Base-by-base conservation (phyloP, 2,888 invertebrate species). In the Cerastoderma edule region DNA sequence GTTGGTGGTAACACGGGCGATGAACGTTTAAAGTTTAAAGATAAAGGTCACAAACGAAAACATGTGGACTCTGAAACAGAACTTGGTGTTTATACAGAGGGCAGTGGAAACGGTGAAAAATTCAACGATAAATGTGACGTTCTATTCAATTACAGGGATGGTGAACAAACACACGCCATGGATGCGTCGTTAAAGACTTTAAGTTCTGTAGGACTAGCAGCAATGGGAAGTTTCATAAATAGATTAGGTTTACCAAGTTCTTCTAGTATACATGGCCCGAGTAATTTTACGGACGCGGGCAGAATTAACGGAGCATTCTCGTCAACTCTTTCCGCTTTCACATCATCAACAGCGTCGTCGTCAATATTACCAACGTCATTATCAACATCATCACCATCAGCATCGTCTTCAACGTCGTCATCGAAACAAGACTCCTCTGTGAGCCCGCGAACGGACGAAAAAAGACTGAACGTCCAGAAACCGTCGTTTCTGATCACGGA, bases 401-500 rank as follows among this genome's bases (percentile, higher is more conserved):
- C 60, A 24, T 60, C 60, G 16, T n/a, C 60, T 6, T 24, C 60
- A 60, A 39, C 60, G 16, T n/a, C 60, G 16, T 24, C 60, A 60
- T 60, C 60, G 5, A 39, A 33, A 39, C 4, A n/a, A n/a, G n/a
- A 35, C 8, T 60, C 60, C 2, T 60, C 60, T 39, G 1, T 60
- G 27, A 60, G 60, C 39, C 60, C 60, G n/a, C 22, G 60, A 60
- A 78, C 74, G 50, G 78, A 78, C n/a, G 74, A 72, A 28, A 71
- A 67, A 16, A 79, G 68, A 48, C 28, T 67, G 2, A 66, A 78
- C 44, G 60, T 39, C 6, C 60, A 60, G 5, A 83, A 73, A 74
- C 83, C 84, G 1, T 85, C 86, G 1, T 86, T 86, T 66, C 57
- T 86, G 10, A 86, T 86, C 6, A 86, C 84, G 44, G 86, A 86